Conservation (phyloP, 2,797 vertebrate genomes). For the Acipenser oxyrinchus region DNA sequence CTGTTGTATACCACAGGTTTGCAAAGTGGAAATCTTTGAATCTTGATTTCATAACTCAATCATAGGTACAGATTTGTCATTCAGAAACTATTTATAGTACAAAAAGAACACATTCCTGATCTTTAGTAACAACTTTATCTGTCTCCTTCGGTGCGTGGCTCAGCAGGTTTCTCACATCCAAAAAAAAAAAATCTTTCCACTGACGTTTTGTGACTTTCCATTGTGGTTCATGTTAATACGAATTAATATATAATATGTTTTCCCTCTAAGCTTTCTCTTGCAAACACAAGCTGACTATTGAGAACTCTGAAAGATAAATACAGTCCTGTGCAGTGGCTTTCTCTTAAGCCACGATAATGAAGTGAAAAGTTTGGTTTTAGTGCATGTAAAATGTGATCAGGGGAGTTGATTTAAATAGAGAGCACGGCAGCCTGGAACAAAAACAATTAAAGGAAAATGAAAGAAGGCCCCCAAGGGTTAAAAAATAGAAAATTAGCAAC, state of each 20-base stretch:
- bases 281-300: too few relatives aligned
- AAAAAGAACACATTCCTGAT: slow-evolving; percentile 39
- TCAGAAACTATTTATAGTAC: slow-evolving; percentile 37
- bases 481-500: slow-evolving; percentile 78
- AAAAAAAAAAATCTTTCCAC: slow-evolving; percentile 32
- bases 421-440: slow-evolving; percentile 67
- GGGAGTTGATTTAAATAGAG: slow-evolving; percentile 70
- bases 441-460: slow-evolving; percentile 80
- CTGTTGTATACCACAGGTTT: background rate
- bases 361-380: slow-evolving; percentile 33
- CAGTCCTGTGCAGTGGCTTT: too few relatives aligned
- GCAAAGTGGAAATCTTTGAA: slow-evolving; percentile 20
- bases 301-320: too few relatives aligned
- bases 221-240: background rate
- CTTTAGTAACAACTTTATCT: slow-evolving; percentile 25
- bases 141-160: slow-evolving; percentile 23
- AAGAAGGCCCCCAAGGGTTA: slow-evolving; percentile 71
- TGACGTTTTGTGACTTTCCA: background rate
- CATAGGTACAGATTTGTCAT: slow-evolving; percentile 17
- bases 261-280: too few relatives aligned
- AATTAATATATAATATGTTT: too few relatives aligned
- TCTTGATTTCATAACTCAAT: slow-evolving; percentile 25
- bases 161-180: slow-evolving; percentile 51
- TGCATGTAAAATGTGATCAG: slow-evolving; percentile 60
- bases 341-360: too few relatives aligned